Percentiles rank a stretch among this genome's conserved stretches.
phyloP scores from a whole-genome alignment of 2,888 invertebrate species.

The Drosophila macrospina region DNA sequence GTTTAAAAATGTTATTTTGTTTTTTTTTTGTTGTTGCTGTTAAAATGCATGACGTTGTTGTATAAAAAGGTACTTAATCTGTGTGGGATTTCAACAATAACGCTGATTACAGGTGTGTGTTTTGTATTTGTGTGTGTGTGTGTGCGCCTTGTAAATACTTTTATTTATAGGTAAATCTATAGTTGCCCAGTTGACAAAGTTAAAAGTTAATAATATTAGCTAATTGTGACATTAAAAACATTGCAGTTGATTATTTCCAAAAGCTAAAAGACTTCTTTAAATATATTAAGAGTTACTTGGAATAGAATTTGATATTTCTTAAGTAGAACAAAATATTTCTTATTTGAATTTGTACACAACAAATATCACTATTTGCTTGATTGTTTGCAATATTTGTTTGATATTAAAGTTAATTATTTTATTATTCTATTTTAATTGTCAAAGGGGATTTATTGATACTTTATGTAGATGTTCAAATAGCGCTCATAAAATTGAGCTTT shows the following conservation, averaged over 20 bases:
- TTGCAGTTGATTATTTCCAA: neutral
- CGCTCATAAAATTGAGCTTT: constrained; percentile 45
- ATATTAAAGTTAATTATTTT: neutral
- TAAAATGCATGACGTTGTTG: constrained; percentile 62
- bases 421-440: neutral
- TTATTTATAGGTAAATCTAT: constrained; percentile 19
- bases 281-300: neutral
- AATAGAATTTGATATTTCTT: neutral
- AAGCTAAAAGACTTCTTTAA: neutral
- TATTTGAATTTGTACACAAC: neutral
- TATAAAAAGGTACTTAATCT: constrained; percentile 76
- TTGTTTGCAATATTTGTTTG: constrained; percentile 5
- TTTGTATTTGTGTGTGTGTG: constrained; percentile 17
- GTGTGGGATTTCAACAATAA: constrained; percentile 64
- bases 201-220: neutral
- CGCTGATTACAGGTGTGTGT: constrained; percentile 48
- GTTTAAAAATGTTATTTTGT: constrained; percentile 40
- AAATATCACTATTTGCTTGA: constrained; percentile 13
- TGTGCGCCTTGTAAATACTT: constrained; percentile 50
- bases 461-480: neutral
- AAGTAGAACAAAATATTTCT: neutral
- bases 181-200: constrained; percentile 52
- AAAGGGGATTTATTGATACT: neutral
- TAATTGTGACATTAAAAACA: neutral
- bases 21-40: constrained; percentile 13